Conservation (phyloP, 2,888 invertebrate genomes). For the Pemphredon lugubris region DNA sequence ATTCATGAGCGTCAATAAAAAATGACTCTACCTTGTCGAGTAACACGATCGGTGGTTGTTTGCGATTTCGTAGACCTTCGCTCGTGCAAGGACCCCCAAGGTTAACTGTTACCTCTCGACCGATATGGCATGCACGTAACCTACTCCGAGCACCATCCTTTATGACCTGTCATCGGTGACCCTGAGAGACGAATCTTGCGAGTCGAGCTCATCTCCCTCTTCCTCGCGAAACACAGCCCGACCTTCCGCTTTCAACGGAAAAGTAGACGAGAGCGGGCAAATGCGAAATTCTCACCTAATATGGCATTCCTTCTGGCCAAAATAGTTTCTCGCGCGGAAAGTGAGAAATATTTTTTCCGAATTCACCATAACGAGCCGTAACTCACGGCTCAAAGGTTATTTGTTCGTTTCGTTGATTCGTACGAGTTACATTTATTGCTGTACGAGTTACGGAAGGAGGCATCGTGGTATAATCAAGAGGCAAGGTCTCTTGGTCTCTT, state of each 20-base stretch:
- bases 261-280: conserved; percentile 5
- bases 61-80: conserved; percentile 53
- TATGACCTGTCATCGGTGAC: conserved; percentile 52
- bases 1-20: conserved; percentile 22
- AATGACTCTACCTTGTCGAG: conserved; percentile 17
- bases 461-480: too few relatives aligned
- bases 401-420: too few relatives aligned
- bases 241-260: conserved; percentile 17
- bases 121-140: conserved; percentile 61
- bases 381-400: too few relatives aligned
- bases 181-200: conserved; percentile 44
- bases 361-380: too few relatives aligned
- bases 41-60: conserved; percentile 43
- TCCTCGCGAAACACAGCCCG: conserved; percentile 15
- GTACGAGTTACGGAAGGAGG: background rate
- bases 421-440: background rate
- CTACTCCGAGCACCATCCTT: conserved; percentile 58
- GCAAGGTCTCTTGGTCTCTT: too few relatives aligned
- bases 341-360: too few relatives aligned
- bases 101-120: conserved; percentile 49
- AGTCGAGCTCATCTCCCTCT: conserved; percentile 1
- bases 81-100: conserved; percentile 57
- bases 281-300: background rate
- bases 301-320: too few relatives aligned
- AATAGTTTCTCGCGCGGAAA: too few relatives aligned